Base-by-base conservation (phyloP, 1,140 invertebrate species). In the Callitettix versicolor region DNA sequence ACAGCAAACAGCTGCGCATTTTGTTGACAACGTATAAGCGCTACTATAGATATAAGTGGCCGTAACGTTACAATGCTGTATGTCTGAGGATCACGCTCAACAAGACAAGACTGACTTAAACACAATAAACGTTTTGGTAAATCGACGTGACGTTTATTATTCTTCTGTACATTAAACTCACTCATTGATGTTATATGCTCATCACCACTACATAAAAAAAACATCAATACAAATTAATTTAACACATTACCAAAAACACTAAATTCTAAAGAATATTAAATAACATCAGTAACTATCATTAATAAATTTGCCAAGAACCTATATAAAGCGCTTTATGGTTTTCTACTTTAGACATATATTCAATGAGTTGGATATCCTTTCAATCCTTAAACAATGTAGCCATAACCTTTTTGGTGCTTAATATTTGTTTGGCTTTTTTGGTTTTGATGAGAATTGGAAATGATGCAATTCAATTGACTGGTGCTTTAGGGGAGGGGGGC, bases 81-180 rank as follows among this genome's bases (percentile, higher is more conserved):
- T 0, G 93, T 95, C 65, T 90, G 88, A 20, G 91, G 91, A 76
- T 99, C 96, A 63, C 96, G 77, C 76, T 99, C 96, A 26, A 99
- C 70, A 17, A 99, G 73, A 73, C 95, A 99, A 0, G 86, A 87
- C 70, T 98, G 95, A 0, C 92, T 94, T 0, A 99, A 74, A 68
- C 95, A 98, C n/a, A 99, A 75, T 1, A 89, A 89, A 57, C 95
- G 76, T 59, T 88, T 76, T 26, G 91, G 83, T 3, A 84, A 80
- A 62, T 90, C 87, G 59, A 77, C 76, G 69, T 93, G 86, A 43
- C 90, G 76, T 6, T 76, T 70, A 12, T 81, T 81, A 57, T 80
- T 81, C 74, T 97, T 97, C 64, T 95, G 86, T 4, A 98, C 91
- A 59, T 79, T 80, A 70, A 97, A 97, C 71, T 96, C 93, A 21